A percentile compares a stretch with the other conserved stretches of the same genome.
Evolutionary conservation across 2,113 vertebrate species (phyloP).

Genomic region (Phylloscopus whistleri): DNA sequence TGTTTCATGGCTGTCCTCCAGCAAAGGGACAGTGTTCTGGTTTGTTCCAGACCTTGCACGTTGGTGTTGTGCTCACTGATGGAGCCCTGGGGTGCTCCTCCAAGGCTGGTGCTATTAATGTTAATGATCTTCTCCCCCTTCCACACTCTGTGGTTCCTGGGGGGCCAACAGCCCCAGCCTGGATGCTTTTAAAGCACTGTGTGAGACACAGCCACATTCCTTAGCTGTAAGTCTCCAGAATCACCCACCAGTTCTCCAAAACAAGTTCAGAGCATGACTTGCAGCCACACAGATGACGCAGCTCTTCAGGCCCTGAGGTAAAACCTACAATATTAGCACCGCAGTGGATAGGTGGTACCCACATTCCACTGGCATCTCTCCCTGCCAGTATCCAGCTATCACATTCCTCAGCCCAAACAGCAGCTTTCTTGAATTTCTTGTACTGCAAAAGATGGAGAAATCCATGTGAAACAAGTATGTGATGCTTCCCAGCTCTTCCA

Average conservation of each 20-base stretch:
- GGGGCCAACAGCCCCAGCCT: not conserved
- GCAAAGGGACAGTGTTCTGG: not conserved
- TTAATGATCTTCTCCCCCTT: not conserved
- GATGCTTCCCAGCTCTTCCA: not conserved
- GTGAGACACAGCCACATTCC: not conserved
- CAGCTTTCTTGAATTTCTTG: not conserved
- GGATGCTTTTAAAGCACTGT: not conserved
- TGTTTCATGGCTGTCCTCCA: rapidly evolving
- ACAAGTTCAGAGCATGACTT: not conserved
- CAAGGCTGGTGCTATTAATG: not conserved
- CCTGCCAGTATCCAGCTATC: not conserved
- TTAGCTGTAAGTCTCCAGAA: not conserved
- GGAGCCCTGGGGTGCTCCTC: not conserved
- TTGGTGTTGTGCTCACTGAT: rapidly evolving
- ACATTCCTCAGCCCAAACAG: slow-evolving; percentile 7
- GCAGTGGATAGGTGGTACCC: not conserved
- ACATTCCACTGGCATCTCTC: slow-evolving; percentile 18
- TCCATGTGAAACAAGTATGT: not conserved
- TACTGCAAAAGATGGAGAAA: not conserved
- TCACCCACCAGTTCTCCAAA: not conserved
- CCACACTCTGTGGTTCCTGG: not conserved
- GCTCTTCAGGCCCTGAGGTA: not conserved
- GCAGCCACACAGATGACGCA: not conserved
- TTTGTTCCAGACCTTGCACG: not conserved
- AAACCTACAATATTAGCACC: not conserved